These are phyloP conservation scores for Hoplodrina blanda DNA, from an alignment of 2,888 invertebrate species.

Conservation along the genomic window DNA sequence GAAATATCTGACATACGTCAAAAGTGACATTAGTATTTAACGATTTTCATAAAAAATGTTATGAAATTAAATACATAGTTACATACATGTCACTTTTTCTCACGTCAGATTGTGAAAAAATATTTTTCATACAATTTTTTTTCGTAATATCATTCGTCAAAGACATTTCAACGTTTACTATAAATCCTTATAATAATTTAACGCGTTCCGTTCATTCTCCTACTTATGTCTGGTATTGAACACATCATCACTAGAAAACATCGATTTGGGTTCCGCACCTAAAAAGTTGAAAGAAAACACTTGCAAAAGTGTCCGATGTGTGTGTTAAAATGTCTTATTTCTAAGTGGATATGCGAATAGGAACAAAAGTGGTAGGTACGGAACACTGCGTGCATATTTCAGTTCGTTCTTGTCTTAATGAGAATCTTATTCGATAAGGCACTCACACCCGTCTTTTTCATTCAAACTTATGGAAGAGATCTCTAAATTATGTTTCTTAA, in stretches of 20 bases:
- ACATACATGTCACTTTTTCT: not conserved
- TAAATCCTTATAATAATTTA: slow-evolving; percentile 25
- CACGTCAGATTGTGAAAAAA: not conserved
- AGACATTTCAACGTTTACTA: slow-evolving; percentile 26
- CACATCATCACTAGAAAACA: slow-evolving; percentile 64
- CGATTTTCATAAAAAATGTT: not conserved
- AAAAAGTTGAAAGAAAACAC: slow-evolving; percentile 42
- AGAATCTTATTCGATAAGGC: slow-evolving; percentile 58
- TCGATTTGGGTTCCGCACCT: slow-evolving; percentile 53
- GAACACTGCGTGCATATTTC: slow-evolving; percentile 31
- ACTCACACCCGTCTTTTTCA: slow-evolving; percentile 64
- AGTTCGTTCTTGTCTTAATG: slow-evolving; percentile 50
- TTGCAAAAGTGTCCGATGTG: slow-evolving; percentile 26
- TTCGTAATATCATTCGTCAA: slow-evolving; percentile 33
- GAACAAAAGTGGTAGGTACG: slow-evolving; percentile 58
- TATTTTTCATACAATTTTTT: slow-evolving; percentile 3
- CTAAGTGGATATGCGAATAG: slow-evolving; percentile 64
- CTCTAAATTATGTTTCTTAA: slow-evolving; percentile 56
- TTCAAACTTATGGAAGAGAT: slow-evolving; percentile 65
- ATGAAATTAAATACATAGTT: not conserved
- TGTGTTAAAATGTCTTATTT: slow-evolving; percentile 51
- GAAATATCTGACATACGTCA: slow-evolving; percentile 18
- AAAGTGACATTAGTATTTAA: slow-evolving; percentile 13
- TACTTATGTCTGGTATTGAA: slow-evolving; percentile 55
- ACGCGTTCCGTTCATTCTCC: slow-evolving; percentile 36